Evolutionary conservation across 2,113 vertebrate genomes (phyloP), one percentile per base, ranked within the genome.

Genomic region (Epinephelus lanceolatus): DNA sequence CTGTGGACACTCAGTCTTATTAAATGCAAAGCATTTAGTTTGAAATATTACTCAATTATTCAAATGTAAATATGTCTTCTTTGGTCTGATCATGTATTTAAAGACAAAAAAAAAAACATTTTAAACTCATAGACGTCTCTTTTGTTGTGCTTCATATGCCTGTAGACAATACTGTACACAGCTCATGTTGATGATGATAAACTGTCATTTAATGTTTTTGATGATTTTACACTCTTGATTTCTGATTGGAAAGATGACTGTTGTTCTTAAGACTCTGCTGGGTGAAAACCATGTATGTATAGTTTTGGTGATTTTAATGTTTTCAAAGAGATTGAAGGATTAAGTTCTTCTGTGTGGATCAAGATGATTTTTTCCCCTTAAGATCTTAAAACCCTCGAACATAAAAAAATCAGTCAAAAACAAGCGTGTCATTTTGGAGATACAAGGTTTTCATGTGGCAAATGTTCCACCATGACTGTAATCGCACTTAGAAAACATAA

Each of bases 311-410:
- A 71, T 71, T 84, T 71, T 59, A 47, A 60, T 81, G 78, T 63
- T 70, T 80, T 87, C 51, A 84, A 53, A 77, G 73, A 56, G 65
- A 52, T 69, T 71, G n/a, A 81, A 81, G 69, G 81, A 81, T 85
- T 72, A 76, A 25, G 51, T 40, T 53, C 69, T 74, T 66, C 72
- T 59, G 9, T 30, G 51, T 13, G 66, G 45, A 62, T 60, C 60
- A 53, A 80, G 60, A 25, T 49, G 14, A 53, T 71, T 81, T 63
- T 75, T 37, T 73, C 55, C 70, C 75, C 25, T 17, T 53, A 21
- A 9, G 12, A 55, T 49, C 55, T 25, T 23, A 53, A 25, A 10
- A 40, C 21, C 21, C 21, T 42, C 5, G 7, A 6, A 42, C 14
- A 17, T 14, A 51, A 17, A 51, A 51, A 3, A 51, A 37, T 37